These are phyloP conservation scores for Formicarius rufipectus DNA, from an alignment of 2,113 vertebrate species.

Conservation along the genomic window DNA sequence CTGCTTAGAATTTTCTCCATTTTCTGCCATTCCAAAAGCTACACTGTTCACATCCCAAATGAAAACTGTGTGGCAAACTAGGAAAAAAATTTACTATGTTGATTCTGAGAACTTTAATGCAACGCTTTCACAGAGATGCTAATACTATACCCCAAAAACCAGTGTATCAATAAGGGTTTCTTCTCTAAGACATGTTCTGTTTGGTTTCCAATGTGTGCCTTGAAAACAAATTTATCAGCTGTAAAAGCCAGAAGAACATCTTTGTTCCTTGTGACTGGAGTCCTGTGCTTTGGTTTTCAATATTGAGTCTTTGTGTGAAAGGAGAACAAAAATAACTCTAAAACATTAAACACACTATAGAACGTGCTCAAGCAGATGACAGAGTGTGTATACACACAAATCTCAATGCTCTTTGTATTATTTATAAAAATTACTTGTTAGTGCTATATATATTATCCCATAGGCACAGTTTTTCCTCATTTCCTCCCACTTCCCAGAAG, in stretches of 20 bases:
- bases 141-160: constrained; percentile 38
- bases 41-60: constrained; percentile 36
- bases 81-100: constrained; percentile 58
- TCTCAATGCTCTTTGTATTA: background rate
- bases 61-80: constrained; percentile 55
- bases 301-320: constrained; percentile 44
- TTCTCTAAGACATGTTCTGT: constrained; percentile 26
- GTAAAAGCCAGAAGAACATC: constrained; percentile 70
- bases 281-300: constrained; percentile 38
- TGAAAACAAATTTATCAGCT: constrained; percentile 72
- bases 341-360: background rate
- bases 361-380: background rate
- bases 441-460: background rate
- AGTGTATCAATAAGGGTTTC: constrained; percentile 26
- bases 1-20: constrained; percentile 30
- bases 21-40: constrained; percentile 49
- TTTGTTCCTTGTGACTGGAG: constrained; percentile 72
- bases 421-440: background rate
- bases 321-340: constrained; percentile 45
- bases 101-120: constrained; percentile 49
- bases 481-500: background rate
- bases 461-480: background rate
- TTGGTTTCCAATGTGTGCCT: constrained; percentile 59
- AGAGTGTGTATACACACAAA: background rate
- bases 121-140: constrained; percentile 37